These are phyloP conservation scores for Verasper variegatus DNA, from an alignment of 2,113 vertebrate genomes.

Conservation along the genomic window DNA sequence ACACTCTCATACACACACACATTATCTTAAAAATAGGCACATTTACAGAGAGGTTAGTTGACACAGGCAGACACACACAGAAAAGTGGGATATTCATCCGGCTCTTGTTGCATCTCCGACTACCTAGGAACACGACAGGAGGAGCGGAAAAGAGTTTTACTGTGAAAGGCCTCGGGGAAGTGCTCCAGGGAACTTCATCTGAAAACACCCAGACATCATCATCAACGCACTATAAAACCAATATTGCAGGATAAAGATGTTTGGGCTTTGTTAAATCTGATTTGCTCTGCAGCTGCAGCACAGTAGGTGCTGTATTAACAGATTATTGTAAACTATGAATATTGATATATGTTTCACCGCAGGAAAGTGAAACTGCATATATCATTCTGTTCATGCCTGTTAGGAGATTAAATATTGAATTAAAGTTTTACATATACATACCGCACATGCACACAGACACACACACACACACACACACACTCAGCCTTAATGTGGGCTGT, in stretches of 20 bases:
- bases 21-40: not conserved
- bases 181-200: conserved; percentile 15
- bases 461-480: conserved; percentile 18
- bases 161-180: conserved; percentile 37
- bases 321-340: conserved; percentile 16
- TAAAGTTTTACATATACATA: not conserved
- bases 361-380: conserved; percentile 4
- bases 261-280: conserved; percentile 5
- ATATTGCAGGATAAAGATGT: conserved; percentile 21
- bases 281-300: not conserved
- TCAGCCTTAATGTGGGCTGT: conserved; percentile 52
- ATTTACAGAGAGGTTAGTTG: not conserved
- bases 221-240: not conserved
- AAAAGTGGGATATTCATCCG: conserved; percentile 49
- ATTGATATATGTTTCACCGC: conserved; percentile 4
- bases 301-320: not conserved
- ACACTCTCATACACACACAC: not conserved
- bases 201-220: conserved; percentile 10
- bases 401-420: conserved; percentile 1
- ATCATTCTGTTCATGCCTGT: not conserved
- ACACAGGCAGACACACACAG: conserved; percentile 17
- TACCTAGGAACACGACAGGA: conserved; percentile 39
- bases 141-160: conserved; percentile 37
- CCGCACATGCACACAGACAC: conserved; percentile 1
- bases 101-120: conserved; percentile 42